Conservation (phyloP, 2,888 invertebrate genomes). For the Noctua pronuba region DNA sequence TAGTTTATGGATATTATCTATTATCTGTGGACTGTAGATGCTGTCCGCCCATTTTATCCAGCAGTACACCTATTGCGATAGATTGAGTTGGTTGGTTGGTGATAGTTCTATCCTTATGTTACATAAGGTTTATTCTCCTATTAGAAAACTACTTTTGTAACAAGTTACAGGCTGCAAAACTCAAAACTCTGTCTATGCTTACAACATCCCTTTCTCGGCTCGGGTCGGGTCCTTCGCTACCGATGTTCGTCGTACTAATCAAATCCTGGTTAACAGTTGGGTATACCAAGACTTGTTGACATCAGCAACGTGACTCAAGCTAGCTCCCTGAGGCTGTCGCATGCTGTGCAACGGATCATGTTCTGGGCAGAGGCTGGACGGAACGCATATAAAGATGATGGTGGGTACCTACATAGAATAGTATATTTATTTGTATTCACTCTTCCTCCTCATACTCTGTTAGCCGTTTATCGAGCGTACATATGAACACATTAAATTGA, state of each 20-base stretch:
- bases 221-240: background rate
- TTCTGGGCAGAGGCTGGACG: slow-evolving; percentile 88
- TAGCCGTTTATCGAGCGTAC: background rate
- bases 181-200: background rate
- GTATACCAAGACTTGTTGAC: slow-evolving; percentile 77
- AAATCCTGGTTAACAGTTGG: slow-evolving; percentile 76
- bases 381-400: slow-evolving; percentile 88
- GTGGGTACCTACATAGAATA: slow-evolving; percentile 67
- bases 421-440: background rate
- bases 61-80: background rate
- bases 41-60: background rate
- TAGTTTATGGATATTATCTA: background rate
- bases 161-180: background rate
- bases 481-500: slow-evolving; percentile 2
- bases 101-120: background rate
- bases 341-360: slow-evolving; percentile 86
- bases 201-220: background rate
- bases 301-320: slow-evolving; percentile 61
- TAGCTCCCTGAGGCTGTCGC: slow-evolving; percentile 76
- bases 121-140: no score
- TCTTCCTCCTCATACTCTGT: background rate
- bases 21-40: background rate
- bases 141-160: no score
- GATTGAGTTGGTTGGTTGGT: background rate
- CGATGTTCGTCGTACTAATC: slow-evolving; percentile 3